Conservation (phyloP, 2,797 vertebrate genomes). For the Parotocinclus haroldoi region DNA sequence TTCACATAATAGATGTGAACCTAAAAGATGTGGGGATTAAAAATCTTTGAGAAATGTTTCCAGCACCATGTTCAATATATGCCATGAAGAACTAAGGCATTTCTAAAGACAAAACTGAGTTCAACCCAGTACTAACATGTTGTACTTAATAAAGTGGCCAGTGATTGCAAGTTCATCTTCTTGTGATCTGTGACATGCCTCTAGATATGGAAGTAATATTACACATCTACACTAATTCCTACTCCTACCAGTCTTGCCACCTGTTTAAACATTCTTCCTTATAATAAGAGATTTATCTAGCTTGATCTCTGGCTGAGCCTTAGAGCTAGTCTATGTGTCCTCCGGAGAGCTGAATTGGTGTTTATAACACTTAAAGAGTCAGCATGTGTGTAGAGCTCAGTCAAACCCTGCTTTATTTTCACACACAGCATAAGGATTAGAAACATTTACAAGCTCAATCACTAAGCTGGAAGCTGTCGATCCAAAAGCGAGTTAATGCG, state of each 20-base stretch:
- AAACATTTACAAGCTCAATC: slow-evolving; percentile 6
- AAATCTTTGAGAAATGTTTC: too few relatives aligned
- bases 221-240: not conserved
- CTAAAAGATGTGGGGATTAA: too few relatives aligned
- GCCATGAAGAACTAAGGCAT: too few relatives aligned
- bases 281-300: slow-evolving; percentile 12
- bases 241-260: slow-evolving; percentile 10
- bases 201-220: too few relatives aligned
- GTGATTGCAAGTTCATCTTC: too few relatives aligned
- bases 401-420: slow-evolving; percentile 1
- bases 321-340: not conserved
- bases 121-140: too few relatives aligned
- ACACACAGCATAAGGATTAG: slow-evolving; percentile 5
- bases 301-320: not conserved
- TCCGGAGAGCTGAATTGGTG: slow-evolving; percentile 6
- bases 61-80: too few relatives aligned
- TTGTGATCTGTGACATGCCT: too few relatives aligned
- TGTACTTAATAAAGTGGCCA: too few relatives aligned
- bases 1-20: too few relatives aligned
- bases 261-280: slow-evolving; percentile 5
- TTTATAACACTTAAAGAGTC: slow-evolving; percentile 9
- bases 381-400: slow-evolving; percentile 1
- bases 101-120: too few relatives aligned
- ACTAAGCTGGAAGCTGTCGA: not conserved
- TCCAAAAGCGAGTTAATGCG: slow-evolving; percentile 1